Evolutionary conservation across 2,113 vertebrate species (phyloP), one percentile per base, ranked within the genome.

Genomic region (Nothocercus nigrocapillus): DNA sequence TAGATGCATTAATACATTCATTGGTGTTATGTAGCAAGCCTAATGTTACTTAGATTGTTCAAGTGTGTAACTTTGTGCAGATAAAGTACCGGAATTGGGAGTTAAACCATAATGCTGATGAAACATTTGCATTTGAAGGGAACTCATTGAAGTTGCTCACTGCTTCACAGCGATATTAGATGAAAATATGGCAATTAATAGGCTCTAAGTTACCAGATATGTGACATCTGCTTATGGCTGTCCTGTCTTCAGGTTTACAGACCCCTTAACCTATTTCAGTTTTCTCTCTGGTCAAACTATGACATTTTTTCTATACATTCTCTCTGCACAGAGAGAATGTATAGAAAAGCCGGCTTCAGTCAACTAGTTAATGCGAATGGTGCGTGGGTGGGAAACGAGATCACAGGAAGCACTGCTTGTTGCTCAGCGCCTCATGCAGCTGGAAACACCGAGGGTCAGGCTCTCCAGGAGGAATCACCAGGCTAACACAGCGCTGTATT

Each of bases 401-500:
- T 53, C 9, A 49, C 8, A 67, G 44, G 44, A 80, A 87, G 20
- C 20, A 7, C 28, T 74, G n/a, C 22, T 70, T 67, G 45, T 64
- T 94, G 30, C 32, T 68, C 34, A 18, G 11, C 67, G 66, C 56
- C 20, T 88, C 21, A 5, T 78, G 40, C 63, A 53, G 14, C 11
- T 85, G 27, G 24, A 79, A 47, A 69, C 53, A 25, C 3, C 24
- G 56, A 40, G 44, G 54, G 59, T 84, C 68, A 68, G 66, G 40
- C 56, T 89, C 94, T 90, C 89, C 76, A 73, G 73, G 69, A 96
- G 82, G 88, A 95, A 68, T 86, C 78, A 59, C 77, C 75, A 49
- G 87, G 61, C 90, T 97, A 96, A 93, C 73, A 79, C 27, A 73
- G 82, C 61, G 76, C 11, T 82, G 34, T 94, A 47, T 93, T 97